Conservation (phyloP, 2,113 vertebrate genomes). For the Isurus oxyrinchus region DNA sequence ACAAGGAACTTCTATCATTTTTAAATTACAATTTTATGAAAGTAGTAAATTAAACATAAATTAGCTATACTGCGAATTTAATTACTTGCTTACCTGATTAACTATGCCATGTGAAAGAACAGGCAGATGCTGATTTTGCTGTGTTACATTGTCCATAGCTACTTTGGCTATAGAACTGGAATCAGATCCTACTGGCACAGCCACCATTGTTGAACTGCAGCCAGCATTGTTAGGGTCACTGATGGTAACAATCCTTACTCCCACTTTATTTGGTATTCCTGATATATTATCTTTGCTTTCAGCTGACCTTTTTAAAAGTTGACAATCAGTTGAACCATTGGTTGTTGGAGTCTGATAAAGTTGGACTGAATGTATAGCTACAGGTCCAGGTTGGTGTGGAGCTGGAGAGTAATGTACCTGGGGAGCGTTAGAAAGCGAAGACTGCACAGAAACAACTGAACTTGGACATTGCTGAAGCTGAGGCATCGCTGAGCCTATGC, state of each 20-base stretch:
- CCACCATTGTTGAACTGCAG: constrained; percentile 95
- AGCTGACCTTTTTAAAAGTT: constrained; percentile 82
- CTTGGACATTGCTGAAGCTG: constrained; percentile 82
- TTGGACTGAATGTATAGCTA: constrained; percentile 60
- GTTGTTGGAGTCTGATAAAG: constrained; percentile 67
- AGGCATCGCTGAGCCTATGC: constrained; percentile 76
- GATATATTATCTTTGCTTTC: constrained; percentile 77
- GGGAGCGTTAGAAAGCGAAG: constrained; percentile 63
- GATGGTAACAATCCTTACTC: constrained; percentile 97
- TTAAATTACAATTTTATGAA: not conserved
- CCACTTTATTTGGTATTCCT: constrained; percentile 94
- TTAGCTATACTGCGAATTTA: not conserved
- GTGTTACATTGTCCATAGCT: constrained; percentile 97
- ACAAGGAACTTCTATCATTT: not conserved
- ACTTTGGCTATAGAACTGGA: constrained; percentile 99
- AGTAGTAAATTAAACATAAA: not conserved
- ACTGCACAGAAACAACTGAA: constrained; percentile 73
- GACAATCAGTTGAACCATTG: constrained; percentile 82
- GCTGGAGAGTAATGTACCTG: constrained; percentile 68
- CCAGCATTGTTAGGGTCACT: constrained; percentile 98
- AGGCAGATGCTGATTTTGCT: constrained; percentile 85
- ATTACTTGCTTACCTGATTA: constrained; percentile 71
- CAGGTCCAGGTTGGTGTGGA: constrained; percentile 66
- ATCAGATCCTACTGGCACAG: constrained; percentile 92
- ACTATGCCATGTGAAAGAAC: constrained; percentile 67